phyloP scores from a whole-genome alignment of 2,888 invertebrate species.

The Microctonus aethiopoides region DNA sequence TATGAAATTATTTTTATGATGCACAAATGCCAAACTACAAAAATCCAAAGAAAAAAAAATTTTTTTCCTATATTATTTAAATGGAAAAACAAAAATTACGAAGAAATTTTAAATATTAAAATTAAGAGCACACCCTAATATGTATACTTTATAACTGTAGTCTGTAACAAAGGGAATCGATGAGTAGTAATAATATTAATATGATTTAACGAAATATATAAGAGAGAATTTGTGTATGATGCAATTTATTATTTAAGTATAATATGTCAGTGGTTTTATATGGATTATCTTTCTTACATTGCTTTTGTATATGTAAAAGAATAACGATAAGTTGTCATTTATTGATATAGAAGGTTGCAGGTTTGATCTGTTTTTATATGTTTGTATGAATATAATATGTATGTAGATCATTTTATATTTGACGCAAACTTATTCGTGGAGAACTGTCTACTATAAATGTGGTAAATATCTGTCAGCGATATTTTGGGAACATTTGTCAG shows the following conservation, averaged over 20 bases:
- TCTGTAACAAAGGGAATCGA: not conserved
- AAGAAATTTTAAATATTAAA: too few relatives aligned
- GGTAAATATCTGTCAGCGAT: not conserved
- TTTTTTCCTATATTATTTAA: too few relatives aligned
- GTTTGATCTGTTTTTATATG: not conserved
- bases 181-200: not conserved
- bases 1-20: too few relatives aligned
- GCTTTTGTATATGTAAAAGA: not conserved
- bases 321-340: not conserved
- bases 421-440: not conserved
- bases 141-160: too few relatives aligned
- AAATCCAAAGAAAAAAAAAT: too few relatives aligned
- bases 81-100: too few relatives aligned
- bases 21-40: too few relatives aligned
- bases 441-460: slow-evolving; percentile 1
- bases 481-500: not conserved
- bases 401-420: not conserved
- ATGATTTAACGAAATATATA: not conserved
- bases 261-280: too few relatives aligned
- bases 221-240: not conserved
- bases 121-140: too few relatives aligned
- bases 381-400: not conserved
- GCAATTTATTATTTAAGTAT: too few relatives aligned
- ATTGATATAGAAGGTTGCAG: not conserved
- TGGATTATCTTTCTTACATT: too few relatives aligned